phyloP scores from a whole-genome alignment of 1,140 invertebrate genomes.

The Brachionus manjavacas region DNA sequence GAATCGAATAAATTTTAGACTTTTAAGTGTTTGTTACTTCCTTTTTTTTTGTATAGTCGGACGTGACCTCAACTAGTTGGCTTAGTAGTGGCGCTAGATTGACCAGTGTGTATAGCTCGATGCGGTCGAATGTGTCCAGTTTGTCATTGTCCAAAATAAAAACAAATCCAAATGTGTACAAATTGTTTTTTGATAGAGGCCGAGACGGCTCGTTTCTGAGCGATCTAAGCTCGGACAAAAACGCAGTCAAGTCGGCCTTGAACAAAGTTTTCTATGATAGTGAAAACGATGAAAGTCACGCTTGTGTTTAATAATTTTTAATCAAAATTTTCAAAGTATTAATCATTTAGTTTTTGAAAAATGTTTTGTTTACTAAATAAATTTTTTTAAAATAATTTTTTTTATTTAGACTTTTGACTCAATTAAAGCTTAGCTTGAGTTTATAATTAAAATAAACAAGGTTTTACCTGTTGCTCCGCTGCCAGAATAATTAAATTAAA shows the following conservation, averaged over 20 bases:
- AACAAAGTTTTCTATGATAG: neutral
- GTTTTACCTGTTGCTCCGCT: no score
- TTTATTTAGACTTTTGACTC: no score
- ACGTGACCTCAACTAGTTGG: neutral
- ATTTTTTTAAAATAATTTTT: neutral
- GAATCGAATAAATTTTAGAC: neutral
- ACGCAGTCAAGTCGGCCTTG: neutral
- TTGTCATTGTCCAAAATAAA: slow-evolving; percentile 5
- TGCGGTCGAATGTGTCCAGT: neutral
- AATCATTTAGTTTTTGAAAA: neutral
- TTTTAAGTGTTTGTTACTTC: neutral
- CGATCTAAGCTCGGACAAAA: neutral
- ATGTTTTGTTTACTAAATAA: neutral
- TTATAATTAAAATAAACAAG: no score
- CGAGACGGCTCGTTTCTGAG: neutral
- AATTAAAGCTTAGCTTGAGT: no score
- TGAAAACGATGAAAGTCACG: neutral
- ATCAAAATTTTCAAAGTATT: neutral
- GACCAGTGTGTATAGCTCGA: slow-evolving; percentile 3
- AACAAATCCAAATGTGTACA: slow-evolving; percentile 29
- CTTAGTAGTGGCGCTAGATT: neutral
- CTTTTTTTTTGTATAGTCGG: neutral
- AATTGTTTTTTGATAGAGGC: neutral
- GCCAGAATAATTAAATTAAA: no score
- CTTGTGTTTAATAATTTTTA: slow-evolving; percentile 17